Percentiles rank a stretch among this genome's conserved stretches.
phyloP scores from a whole-genome alignment of 2,113 vertebrate species.

The Vulpes lagopus region DNA sequence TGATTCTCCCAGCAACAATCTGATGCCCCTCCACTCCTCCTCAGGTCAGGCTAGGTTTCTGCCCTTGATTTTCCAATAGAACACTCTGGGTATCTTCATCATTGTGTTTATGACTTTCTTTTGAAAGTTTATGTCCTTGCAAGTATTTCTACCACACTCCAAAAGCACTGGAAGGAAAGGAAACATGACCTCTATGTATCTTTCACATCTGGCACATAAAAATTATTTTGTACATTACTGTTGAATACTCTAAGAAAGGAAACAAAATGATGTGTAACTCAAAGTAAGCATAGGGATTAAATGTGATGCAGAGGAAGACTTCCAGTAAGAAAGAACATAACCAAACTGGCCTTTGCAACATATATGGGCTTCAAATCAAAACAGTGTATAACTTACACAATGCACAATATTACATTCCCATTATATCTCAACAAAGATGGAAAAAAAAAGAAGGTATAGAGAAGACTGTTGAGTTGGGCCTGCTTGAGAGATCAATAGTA shows the following conservation, averaged over 20 bases:
- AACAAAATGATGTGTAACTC: not conserved
- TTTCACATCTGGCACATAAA: not conserved
- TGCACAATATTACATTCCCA: not conserved
- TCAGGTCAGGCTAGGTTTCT: not conserved
- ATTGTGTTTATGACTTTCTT: not conserved
- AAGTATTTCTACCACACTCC: not conserved
- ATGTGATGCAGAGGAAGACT: not conserved
- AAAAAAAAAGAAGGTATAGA: not conserved
- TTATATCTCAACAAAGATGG: not conserved
- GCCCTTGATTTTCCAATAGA: not conserved
- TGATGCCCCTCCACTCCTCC: not conserved
- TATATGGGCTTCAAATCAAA: not conserved
- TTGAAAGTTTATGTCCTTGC: not conserved
- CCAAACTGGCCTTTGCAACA: not conserved
- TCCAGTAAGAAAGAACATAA: not conserved
- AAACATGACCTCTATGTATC: not conserved
- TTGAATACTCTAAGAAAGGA: not conserved
- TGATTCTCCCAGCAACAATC: not conserved
- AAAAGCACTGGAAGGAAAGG: not conserved
- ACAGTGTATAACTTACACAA: not conserved
- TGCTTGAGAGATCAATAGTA: not conserved
- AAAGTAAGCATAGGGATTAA: not conserved
- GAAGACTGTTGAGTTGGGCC: not conserved
- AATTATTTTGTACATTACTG: not conserved
- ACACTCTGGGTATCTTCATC: not conserved